A percentile compares a stretch with the other conserved stretches of the same genome.
Conservation (phyloP, 2,113 vertebrate genomes). For the Mesitornis unicolor region DNA sequence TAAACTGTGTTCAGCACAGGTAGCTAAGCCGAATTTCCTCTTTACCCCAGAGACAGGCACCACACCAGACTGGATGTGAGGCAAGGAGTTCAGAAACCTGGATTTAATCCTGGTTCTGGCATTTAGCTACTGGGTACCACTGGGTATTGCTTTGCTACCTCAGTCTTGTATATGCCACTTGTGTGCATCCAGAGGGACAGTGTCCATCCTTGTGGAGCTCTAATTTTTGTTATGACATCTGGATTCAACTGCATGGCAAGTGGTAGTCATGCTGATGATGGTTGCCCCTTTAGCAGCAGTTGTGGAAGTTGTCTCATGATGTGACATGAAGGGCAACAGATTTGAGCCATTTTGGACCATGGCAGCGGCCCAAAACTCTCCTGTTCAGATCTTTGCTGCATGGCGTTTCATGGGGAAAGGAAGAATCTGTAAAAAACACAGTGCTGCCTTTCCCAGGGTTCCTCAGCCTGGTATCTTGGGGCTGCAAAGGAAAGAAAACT, state of each 20-base stretch:
- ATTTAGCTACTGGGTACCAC: not conserved
- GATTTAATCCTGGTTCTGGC: not conserved
- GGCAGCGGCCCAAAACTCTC: not conserved
- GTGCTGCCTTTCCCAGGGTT: not conserved
- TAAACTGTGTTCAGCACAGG: not conserved
- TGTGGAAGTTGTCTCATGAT: not conserved
- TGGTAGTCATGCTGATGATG: not conserved
- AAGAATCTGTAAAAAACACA: not conserved
- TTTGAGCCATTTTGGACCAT: not conserved
- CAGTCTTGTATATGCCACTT: fast-evolving
- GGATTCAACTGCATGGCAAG: not conserved
- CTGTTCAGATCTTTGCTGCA: not conserved
- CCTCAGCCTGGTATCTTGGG: not conserved
- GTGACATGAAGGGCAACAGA: not conserved
- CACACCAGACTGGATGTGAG: fast-evolving
- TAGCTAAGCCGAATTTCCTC: not conserved
- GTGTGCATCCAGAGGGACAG: not conserved
- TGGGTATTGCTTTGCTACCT: not conserved
- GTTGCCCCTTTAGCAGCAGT: not conserved
- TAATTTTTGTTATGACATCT: not conserved
- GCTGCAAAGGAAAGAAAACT: not conserved
- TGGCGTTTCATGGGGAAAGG: not conserved
- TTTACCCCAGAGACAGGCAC: not conserved
- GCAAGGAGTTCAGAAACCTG: not conserved
- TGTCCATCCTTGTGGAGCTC: not conserved